These are phyloP conservation scores for Astyanax mexicanus DNA, from an alignment of 2,797 vertebrate genomes.

Conservation along the genomic window DNA sequence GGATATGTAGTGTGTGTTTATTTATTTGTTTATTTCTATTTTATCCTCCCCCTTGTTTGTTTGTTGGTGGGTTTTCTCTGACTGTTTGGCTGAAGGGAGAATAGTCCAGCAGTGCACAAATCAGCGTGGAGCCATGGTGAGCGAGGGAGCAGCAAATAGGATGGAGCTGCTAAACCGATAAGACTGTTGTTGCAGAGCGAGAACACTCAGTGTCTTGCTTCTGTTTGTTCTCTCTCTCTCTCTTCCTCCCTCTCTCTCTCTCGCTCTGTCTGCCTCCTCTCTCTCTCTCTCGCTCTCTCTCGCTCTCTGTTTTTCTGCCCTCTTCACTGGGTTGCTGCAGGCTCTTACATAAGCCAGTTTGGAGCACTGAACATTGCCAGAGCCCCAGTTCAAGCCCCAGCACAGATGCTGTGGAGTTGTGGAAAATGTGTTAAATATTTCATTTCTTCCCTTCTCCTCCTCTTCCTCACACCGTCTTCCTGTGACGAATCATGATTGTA, in stretches of 20 bases:
- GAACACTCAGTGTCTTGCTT: conserved; percentile 38
- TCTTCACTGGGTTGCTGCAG: conserved; percentile 53
- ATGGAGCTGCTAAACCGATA: conserved; percentile 56
- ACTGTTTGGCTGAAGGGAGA: conserved; percentile 41
- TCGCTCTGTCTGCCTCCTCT: conserved; percentile 35
- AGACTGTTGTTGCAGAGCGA: conserved; percentile 54
- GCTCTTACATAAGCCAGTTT: conserved; percentile 62
- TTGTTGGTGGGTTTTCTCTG: conserved; percentile 39
- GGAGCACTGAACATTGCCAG: conserved; percentile 43
- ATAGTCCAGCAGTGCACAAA: conserved; percentile 38
- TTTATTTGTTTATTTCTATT: neutral
- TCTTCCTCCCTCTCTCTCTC: conserved; percentile 22
- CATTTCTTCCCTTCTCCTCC: conserved; percentile 44
- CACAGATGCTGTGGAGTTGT: conserved; percentile 55
- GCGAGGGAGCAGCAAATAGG: conserved; percentile 52
- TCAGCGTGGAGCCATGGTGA: conserved; percentile 45
- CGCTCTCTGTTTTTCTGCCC: conserved; percentile 37
- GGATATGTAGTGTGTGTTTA: no score
- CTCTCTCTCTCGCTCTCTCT: conserved; percentile 28
- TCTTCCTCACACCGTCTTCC: conserved; percentile 48
- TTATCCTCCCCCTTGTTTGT: conserved; percentile 8
- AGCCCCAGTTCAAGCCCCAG: conserved; percentile 53
- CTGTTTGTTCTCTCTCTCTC: conserved; percentile 35
- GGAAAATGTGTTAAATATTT: conserved; percentile 56
- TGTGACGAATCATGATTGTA: conserved; percentile 52